Conservation (phyloP, 2,888 invertebrate species). For the Urechis unicinctus region DNA sequence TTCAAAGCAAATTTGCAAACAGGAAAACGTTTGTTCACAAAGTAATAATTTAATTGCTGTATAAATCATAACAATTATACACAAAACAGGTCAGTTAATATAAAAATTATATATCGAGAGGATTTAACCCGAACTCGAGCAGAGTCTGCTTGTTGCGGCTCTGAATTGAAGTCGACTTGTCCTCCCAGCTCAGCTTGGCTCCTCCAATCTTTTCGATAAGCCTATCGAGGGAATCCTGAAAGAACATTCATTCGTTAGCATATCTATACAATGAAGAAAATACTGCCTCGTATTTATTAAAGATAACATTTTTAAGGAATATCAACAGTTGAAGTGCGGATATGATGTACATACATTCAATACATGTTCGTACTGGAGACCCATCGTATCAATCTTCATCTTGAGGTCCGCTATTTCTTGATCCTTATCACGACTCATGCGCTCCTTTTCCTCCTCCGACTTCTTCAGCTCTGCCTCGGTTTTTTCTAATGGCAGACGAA, state of each 20-base stretch:
- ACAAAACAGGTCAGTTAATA: too few species aligned
- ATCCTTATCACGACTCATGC: slow-evolving; percentile 33
- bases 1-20: too few species aligned
- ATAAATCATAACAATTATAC: too few species aligned
- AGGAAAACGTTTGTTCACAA: too few species aligned
- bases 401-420: slow-evolving; percentile 31
- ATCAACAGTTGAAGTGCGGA: background rate
- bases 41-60: too few species aligned
- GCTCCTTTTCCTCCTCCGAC: slow-evolving; percentile 32
- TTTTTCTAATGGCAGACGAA: slow-evolving; percentile 13
- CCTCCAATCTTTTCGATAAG: slow-evolving; percentile 35
- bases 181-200: slow-evolving; percentile 38
- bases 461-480: slow-evolving; percentile 27
- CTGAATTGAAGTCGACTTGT: slow-evolving; percentile 34
- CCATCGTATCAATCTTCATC: slow-evolving; percentile 33
- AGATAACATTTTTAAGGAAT: slow-evolving; percentile 4
- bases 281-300: background rate
- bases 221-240: slow-evolving; percentile 36
- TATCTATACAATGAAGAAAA: background rate
- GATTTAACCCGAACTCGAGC: slow-evolving; percentile 43
- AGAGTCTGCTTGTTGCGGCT: slow-evolving; percentile 39
- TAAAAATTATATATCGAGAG: slow-evolving; percentile 26
- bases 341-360: background rate
- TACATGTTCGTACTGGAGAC: slow-evolving; percentile 30
- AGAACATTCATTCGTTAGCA: too few species aligned